phyloP scores from a whole-genome alignment of 2,113 vertebrate species.

The Rattus rattus region DNA sequence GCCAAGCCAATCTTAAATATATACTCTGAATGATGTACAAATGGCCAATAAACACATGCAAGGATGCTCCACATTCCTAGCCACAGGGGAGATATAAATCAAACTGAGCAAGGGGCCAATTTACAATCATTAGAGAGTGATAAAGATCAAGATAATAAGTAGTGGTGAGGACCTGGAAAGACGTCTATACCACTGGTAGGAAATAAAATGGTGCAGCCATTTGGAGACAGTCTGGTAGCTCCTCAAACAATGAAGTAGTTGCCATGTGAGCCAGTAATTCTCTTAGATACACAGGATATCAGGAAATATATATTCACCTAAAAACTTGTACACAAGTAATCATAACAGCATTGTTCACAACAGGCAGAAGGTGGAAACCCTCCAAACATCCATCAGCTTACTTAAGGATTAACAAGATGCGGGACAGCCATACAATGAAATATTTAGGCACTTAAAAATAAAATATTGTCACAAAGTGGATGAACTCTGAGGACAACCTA shows the following conservation, averaged over 20 bases:
- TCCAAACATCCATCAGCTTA: background rate
- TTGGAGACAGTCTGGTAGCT: background rate
- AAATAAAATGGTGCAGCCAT: background rate
- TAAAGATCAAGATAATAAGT: background rate
- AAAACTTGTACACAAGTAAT: background rate
- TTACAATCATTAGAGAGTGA: background rate
- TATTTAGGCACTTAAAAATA: background rate
- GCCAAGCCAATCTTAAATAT: background rate
- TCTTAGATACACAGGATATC: background rate
- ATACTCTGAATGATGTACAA: background rate
- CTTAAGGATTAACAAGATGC: background rate
- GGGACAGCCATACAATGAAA: background rate
- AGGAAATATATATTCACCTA: background rate
- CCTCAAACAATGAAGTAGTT: background rate
- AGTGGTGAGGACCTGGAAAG: background rate
- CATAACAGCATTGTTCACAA: background rate
- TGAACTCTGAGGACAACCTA: background rate
- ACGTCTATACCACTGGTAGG: background rate
- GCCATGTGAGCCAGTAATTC: background rate
- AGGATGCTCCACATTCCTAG: background rate
- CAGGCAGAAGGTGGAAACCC: background rate
- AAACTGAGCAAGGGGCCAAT: background rate
- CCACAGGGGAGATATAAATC: background rate
- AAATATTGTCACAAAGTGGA: background rate
- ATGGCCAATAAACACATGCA: background rate